Conservation (phyloP, 2,888 invertebrate species). For the Julus scanicus region DNA sequence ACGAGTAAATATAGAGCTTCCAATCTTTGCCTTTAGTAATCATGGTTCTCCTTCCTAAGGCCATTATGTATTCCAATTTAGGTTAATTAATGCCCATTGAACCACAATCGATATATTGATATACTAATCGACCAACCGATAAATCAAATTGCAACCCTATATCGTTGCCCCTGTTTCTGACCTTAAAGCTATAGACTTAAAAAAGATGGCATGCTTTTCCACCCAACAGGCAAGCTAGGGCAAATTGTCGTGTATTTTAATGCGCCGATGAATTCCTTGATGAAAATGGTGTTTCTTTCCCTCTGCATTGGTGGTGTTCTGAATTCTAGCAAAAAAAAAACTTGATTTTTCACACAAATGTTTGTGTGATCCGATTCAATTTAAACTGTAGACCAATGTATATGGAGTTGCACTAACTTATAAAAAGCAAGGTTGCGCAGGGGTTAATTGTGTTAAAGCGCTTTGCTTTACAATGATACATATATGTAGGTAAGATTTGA, state of each 20-base stretch:
- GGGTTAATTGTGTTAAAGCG: slow-evolving; percentile 47
- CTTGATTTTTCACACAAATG: not conserved
- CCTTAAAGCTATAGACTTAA: too few species aligned
- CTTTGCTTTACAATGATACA: slow-evolving; percentile 32
- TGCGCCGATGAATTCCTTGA: not conserved
- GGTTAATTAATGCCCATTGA: too few species aligned
- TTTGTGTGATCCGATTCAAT: slow-evolving; percentile 43
- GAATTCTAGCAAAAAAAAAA: not conserved
- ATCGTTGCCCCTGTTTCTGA: too few species aligned
- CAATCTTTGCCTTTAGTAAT: too few species aligned
- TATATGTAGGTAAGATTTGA: slow-evolving; percentile 45
- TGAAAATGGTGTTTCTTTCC: not conserved
- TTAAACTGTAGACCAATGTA: slow-evolving; percentile 9
- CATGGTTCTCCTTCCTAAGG: too few species aligned
- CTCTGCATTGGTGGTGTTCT: not conserved
- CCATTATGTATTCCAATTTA: too few species aligned
- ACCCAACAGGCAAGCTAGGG: not conserved
- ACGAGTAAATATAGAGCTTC: too few species aligned
- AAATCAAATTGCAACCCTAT: too few species aligned
- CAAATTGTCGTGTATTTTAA: not conserved
- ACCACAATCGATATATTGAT: too few species aligned
- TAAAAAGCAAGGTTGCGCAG: slow-evolving; percentile 45
- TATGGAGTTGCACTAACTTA: slow-evolving; percentile 30
- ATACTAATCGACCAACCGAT: too few species aligned
- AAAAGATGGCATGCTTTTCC: not conserved